Percentiles rank a stretch among this genome's conserved stretches.
These are phyloP conservation scores for Hermaeophaga mercurialis DNA, from an alignment of 2,888 invertebrate species.

Conservation along the genomic window DNA sequence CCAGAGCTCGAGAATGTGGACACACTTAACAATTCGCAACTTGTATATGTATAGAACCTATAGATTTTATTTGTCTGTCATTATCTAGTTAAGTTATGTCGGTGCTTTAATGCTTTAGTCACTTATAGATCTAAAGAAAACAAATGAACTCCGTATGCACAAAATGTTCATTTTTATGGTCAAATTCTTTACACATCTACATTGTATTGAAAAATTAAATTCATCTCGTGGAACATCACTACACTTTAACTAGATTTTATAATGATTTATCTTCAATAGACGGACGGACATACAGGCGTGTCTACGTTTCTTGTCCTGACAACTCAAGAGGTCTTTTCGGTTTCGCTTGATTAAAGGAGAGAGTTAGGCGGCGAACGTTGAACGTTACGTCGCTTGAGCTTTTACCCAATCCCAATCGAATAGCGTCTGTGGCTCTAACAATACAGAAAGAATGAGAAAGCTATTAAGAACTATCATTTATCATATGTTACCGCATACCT, in stretches of 20 bases:
- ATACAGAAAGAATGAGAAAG: constrained; percentile 56
- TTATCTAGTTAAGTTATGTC: too few species aligned
- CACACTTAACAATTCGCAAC: too few species aligned
- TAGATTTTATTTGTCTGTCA: too few species aligned
- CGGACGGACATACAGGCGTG: constrained; percentile 18
- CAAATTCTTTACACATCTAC: neutral
- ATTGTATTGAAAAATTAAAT: neutral
- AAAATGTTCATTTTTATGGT: too few species aligned
- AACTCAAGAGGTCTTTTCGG: constrained; percentile 22
- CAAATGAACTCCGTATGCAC: too few species aligned
- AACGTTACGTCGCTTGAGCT: constrained; percentile 43
- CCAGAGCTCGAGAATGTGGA: too few species aligned
- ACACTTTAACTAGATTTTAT: constrained; percentile 9
- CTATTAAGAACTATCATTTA: constrained; percentile 58
- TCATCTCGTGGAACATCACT: neutral
- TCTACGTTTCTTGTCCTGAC: constrained; percentile 17
- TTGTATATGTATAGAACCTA: too few species aligned
- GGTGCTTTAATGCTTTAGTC: too few species aligned
- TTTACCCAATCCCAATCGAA: constrained; percentile 48
- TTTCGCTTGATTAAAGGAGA: constrained; percentile 48
- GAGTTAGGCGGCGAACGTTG: constrained; percentile 38
- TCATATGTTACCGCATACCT: constrained; percentile 47
- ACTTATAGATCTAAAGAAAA: too few species aligned
- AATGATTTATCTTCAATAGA: constrained; percentile 19
- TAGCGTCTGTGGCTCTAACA: constrained; percentile 51